Conservation (phyloP, 1,140 invertebrate genomes). For the Lucilia sericata region DNA sequence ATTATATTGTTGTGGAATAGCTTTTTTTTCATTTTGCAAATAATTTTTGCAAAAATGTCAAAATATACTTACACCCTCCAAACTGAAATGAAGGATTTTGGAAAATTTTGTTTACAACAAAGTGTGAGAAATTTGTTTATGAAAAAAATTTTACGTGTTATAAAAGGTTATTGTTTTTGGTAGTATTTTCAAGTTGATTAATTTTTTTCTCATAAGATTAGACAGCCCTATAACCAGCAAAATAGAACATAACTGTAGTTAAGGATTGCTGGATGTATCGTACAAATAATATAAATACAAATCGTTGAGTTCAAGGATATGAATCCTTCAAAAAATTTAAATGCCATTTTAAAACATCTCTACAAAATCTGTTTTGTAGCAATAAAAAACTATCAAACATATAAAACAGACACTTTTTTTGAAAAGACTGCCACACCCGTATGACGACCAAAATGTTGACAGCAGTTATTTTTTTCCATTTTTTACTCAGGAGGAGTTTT, state of each 20-base stretch:
- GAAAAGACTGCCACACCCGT: slow-evolving; percentile 26
- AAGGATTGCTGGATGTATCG: no score
- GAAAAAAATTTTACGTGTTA: not conserved
- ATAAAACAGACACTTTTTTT: slow-evolving; percentile 33
- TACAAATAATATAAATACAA: no score
- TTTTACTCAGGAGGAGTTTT: not conserved
- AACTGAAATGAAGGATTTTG: not conserved
- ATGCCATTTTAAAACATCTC: no score
- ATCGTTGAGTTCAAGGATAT: no score
- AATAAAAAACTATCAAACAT: slow-evolving; percentile 23
- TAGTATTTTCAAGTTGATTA: not conserved
- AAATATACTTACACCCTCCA: not conserved
- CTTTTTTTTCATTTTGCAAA: slow-evolving; percentile 31
- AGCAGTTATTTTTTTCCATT: not conserved
- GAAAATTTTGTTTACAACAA: not conserved
- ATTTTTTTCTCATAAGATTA: not conserved
- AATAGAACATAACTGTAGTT: no score
- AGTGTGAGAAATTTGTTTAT: slow-evolving; percentile 16
- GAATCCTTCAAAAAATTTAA: no score
- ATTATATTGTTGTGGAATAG: not conserved
- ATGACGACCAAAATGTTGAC: slow-evolving; percentile 30
- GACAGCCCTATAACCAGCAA: not conserved
- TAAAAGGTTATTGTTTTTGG: not conserved
- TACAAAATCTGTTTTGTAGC: no score
- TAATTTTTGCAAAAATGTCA: not conserved